These are phyloP conservation scores for Xenus cinereus DNA, from an alignment of 2,113 vertebrate genomes.

Conservation along the genomic window DNA sequence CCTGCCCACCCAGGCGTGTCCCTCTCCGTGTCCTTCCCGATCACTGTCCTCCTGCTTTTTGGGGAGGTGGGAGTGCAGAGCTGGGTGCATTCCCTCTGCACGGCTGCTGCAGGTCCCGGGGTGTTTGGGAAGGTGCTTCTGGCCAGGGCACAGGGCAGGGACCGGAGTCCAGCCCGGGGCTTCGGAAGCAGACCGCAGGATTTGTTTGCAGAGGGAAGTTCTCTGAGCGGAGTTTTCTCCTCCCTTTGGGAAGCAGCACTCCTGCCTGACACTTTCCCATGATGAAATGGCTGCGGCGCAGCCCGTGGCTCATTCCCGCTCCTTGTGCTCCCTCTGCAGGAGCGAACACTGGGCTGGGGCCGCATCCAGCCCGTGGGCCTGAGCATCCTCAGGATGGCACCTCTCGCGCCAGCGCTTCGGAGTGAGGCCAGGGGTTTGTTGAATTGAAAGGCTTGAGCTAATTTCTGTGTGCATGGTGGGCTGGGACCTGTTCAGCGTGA, in stretches of 20 bases:
- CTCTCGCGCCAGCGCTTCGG: neutral
- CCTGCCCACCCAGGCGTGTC: rapidly evolving
- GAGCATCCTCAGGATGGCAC: neutral
- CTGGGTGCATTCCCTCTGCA: neutral
- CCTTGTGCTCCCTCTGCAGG: slow-evolving; percentile 65
- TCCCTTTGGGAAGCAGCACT: neutral
- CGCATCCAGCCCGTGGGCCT: neutral
- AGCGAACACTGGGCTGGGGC: neutral
- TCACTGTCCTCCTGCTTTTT: neutral
- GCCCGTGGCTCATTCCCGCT: neutral
- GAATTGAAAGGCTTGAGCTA: rapidly evolving
- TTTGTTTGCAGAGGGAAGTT: neutral
- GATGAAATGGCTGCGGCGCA: neutral
- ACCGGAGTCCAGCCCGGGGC: rapidly evolving
- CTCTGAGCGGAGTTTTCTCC: neutral
- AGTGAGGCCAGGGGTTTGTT: too few species aligned
- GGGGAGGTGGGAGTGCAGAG: neutral
- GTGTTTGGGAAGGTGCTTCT: neutral
- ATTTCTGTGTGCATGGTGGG: rapidly evolving
- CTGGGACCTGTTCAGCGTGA: neutral
- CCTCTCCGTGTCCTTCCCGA: neutral
- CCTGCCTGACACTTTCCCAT: neutral
- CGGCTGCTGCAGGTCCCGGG: rapidly evolving
- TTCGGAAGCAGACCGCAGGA: rapidly evolving
- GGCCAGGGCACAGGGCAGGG: neutral